A percentile compares a stretch with the other conserved stretches of the same genome.
These are phyloP conservation scores for Globodera ellingtonae DNA, from an alignment of 1,140 invertebrate species.

Conservation along the genomic window DNA sequence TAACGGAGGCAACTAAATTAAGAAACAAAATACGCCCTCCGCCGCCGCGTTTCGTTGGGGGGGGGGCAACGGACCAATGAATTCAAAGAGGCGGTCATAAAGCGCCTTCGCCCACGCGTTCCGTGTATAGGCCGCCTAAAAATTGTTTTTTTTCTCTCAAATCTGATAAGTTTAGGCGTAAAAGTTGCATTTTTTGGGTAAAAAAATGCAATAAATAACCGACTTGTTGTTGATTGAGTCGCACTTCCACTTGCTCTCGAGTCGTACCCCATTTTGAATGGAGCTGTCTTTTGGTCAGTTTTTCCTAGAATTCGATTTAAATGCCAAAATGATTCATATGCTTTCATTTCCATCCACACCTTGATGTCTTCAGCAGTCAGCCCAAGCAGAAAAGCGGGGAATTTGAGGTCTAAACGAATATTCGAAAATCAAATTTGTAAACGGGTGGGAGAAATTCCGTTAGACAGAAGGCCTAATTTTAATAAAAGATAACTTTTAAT, in stretches of 20 bases:
- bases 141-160: too few species aligned
- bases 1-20: conserved; percentile 56
- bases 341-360: neutral
- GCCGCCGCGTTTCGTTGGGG: neutral
- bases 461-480: too few species aligned
- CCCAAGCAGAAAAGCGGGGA: conserved; percentile 73
- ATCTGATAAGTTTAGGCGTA: conserved; percentile 66
- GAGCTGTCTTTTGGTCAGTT: conserved; percentile 71
- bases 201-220: neutral
- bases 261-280: conserved; percentile 78
- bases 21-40: neutral
- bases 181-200: neutral
- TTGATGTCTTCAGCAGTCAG: conserved; percentile 71
- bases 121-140: conserved; percentile 34
- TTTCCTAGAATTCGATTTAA: conserved; percentile 27
- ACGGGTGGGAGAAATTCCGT: too few species aligned
- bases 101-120: conserved; percentile 71
- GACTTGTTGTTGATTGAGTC: conserved; percentile 74
- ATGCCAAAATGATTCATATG: conserved; percentile 31
- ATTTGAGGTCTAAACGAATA: conserved; percentile 71
- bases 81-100: conserved; percentile 76
- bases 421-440: neutral
- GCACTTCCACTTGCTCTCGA: conserved; percentile 75
- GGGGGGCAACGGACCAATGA: conserved; percentile 70
- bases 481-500: too few species aligned